A percentile compares a stretch with the other conserved stretches of the same genome.
Conservation (phyloP, 2,888 invertebrate genomes). For the Pollenia amentaria region DNA sequence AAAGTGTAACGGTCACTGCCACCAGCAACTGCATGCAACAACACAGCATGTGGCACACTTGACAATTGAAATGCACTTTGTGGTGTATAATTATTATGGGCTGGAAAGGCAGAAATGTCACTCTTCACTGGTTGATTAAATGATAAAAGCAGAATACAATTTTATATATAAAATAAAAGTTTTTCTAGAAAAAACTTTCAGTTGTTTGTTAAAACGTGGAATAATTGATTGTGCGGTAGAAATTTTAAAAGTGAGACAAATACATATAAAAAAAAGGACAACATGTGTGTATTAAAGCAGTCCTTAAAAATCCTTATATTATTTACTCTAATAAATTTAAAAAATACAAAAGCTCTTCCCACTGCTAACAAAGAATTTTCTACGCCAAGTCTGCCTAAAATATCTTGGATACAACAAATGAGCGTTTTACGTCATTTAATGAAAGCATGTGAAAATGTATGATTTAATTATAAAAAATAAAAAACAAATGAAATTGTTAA, state of each 20-base stretch:
- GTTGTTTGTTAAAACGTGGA: constrained; percentile 33
- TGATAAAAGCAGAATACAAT: not conserved
- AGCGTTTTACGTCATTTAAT: constrained; percentile 51
- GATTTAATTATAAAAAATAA: not conserved
- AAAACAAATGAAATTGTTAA: not conserved
- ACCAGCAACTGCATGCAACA: constrained; percentile 17
- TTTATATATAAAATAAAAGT: constrained; percentile 59
- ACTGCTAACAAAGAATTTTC: not conserved
- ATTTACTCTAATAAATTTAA: constrained; percentile 14
- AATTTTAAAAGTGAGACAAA: not conserved
- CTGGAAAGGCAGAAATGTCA: constrained; percentile 47
- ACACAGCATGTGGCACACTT: not conserved
- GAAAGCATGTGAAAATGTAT: constrained; percentile 70
- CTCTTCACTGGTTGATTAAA: constrained; percentile 59
- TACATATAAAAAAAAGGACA: constrained; percentile 22
- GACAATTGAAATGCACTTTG: constrained; percentile 48
- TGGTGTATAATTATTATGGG: constrained; percentile 57
- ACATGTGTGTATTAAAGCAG: constrained; percentile 25
- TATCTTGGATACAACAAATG: constrained; percentile 67
- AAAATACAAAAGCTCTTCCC: constrained; percentile 29
- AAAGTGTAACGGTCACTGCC: constrained; percentile 51
- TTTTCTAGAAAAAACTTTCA: constrained; percentile 51
- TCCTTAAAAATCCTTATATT: constrained; percentile 35
- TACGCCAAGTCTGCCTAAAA: not conserved
- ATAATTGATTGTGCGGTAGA: not conserved